These are phyloP conservation scores for Synanthedon tipuliformis DNA, from an alignment of 2,888 invertebrate genomes.

Conservation along the genomic window DNA sequence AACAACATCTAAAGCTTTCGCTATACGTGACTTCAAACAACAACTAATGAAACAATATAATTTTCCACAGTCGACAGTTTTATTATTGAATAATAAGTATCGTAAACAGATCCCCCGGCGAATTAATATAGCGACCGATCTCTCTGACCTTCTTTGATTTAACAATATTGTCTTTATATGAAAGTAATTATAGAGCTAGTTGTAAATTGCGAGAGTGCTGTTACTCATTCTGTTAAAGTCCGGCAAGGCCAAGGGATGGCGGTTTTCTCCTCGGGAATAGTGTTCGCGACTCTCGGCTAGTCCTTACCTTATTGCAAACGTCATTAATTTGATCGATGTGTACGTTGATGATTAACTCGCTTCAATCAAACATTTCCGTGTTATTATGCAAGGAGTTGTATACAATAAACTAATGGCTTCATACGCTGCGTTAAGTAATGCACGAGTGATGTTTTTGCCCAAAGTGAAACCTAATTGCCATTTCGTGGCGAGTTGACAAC, in stretches of 20 bases:
- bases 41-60: conserved; percentile 19
- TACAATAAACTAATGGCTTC: background rate
- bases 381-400: background rate
- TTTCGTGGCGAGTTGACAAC: conserved; percentile 21
- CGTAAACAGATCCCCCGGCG: conserved; percentile 34
- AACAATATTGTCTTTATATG: conserved; percentile 42
- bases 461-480: conserved; percentile 14
- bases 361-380: background rate
- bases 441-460: background rate
- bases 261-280: background rate
- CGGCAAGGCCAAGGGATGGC: conserved; percentile 2
- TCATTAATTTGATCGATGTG: conserved; percentile 28
- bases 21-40: conserved; percentile 8
- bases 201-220: conserved; percentile 28
- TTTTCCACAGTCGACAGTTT: conserved; percentile 34
- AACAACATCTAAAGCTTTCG: background rate
- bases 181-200: conserved; percentile 37
- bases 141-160: conserved; percentile 37
- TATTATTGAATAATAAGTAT: conserved; percentile 49
- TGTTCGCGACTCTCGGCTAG: conserved; percentile 2
- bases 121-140: conserved; percentile 20
- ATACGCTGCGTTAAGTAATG: background rate
- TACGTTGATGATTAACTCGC: background rate
- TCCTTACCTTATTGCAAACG: conserved; percentile 16
- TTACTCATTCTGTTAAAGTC: conserved; percentile 5